A percentile compares a stretch with the other conserved stretches of the same genome.
Evolutionary conservation across 2,888 invertebrate genomes (phyloP).

Genomic region (Heliconius cydno): DNA sequence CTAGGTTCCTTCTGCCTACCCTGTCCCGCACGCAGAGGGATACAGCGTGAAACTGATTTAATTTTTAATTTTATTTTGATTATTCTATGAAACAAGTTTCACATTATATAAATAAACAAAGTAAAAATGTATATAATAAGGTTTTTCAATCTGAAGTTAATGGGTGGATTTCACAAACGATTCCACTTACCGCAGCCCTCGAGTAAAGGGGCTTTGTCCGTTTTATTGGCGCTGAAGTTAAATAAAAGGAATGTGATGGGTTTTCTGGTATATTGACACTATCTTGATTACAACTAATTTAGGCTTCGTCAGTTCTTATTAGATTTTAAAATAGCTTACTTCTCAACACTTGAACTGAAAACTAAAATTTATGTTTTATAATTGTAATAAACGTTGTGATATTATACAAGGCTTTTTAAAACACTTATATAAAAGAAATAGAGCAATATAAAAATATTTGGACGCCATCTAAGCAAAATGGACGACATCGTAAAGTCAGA

Average conservation of each 20-base stretch:
- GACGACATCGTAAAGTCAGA: no score
- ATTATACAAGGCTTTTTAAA: no score
- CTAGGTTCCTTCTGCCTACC: no score
- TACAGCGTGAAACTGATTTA: no score
- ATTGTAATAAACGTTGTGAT: no score
- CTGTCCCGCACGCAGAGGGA: no score
- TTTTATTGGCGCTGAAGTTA: conserved; percentile 32
- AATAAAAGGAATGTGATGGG: conserved; percentile 27
- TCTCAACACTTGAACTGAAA: not conserved
- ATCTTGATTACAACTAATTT: conserved; percentile 2
- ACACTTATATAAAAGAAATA: no score
- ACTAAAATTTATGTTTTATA: not conserved
- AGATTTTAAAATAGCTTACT: not conserved
- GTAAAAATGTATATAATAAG: conserved; percentile 27
- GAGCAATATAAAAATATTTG: no score
- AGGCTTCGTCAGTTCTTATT: not conserved
- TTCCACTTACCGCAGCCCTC: conserved; percentile 32
- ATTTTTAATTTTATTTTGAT: no score
- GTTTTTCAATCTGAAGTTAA: conserved; percentile 39
- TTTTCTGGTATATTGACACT: conserved; percentile 25
- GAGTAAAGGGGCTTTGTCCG: conserved; percentile 31
- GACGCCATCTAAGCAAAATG: no score
- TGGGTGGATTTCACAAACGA: conserved; percentile 36
- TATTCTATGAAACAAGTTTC: conserved; percentile 1
- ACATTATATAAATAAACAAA: conserved; percentile 26